These are phyloP conservation scores for Plebejus argus DNA, from an alignment of 2,888 invertebrate genomes.

Conservation along the genomic window DNA sequence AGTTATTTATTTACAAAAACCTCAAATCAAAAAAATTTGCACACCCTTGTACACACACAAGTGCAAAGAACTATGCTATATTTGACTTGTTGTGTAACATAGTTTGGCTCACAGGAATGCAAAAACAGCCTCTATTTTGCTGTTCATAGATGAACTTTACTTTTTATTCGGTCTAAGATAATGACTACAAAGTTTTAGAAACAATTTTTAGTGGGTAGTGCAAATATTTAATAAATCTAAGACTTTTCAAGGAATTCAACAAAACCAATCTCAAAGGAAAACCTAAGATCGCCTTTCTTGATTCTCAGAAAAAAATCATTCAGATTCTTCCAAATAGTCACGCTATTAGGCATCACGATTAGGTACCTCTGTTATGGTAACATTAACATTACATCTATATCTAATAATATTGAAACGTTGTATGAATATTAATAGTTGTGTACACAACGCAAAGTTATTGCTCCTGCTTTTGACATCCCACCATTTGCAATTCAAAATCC, in stretches of 20 bases:
- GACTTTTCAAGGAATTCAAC: too few relatives aligned
- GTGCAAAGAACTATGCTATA: not conserved
- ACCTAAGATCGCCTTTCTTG: not conserved
- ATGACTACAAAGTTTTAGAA: too few relatives aligned
- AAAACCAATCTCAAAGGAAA: not conserved
- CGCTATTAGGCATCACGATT: not conserved
- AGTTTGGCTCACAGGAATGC: too few relatives aligned
- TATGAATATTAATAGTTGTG: constrained; percentile 46
- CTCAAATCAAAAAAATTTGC: too few relatives aligned
- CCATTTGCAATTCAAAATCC: constrained; percentile 46
- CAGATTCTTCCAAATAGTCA: not conserved
- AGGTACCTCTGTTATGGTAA: constrained; percentile 33
- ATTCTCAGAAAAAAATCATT: too few relatives aligned
- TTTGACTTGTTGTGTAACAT: not conserved
- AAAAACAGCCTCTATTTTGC: too few relatives aligned
- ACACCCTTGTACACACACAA: not conserved
- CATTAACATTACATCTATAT: constrained; percentile 39
- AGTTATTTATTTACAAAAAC: too few relatives aligned
- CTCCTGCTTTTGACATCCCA: constrained; percentile 46
- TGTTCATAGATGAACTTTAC: not conserved
- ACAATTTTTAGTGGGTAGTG: too few relatives aligned
- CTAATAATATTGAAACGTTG: constrained; percentile 34
- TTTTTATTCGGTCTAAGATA: not conserved
- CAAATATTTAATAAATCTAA: too few relatives aligned
- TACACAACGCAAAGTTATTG: constrained; percentile 46